Evolutionary conservation across 35 echinoderm and acorn worm species (phyloP).

Genomic region (Apostichopus japonicus): DNA sequence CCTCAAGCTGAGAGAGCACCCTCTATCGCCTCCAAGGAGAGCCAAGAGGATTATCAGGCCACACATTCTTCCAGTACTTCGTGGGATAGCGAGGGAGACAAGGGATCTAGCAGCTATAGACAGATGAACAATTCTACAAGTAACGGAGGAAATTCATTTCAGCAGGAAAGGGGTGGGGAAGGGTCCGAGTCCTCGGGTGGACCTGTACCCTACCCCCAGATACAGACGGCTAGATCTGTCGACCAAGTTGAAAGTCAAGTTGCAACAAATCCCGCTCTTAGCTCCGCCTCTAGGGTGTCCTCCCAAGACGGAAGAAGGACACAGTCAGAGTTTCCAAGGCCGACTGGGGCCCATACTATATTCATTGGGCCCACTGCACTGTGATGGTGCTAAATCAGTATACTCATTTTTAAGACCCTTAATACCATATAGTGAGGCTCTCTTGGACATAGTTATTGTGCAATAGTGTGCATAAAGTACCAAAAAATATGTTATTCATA

Average conservation of each 20-base stretch:
- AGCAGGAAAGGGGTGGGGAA: not conserved
- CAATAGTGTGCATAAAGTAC: constrained; percentile 34
- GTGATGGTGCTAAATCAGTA: not conserved
- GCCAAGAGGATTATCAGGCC: not conserved
- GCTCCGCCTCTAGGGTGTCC: not conserved
- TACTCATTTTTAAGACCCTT: not conserved
- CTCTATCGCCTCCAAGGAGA: constrained; percentile 36
- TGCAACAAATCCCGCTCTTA: not conserved
- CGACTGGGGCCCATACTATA: constrained; percentile 42
- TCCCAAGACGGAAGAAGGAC: constrained; percentile 5
- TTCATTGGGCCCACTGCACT: constrained; percentile 60
- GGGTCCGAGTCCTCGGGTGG: not conserved
- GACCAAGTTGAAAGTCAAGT: constrained; percentile 37
- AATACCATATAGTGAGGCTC: not conserved
- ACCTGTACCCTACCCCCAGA: not conserved
- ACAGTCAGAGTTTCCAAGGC: constrained; percentile 50
- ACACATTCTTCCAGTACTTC: constrained; percentile 34
- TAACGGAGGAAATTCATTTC: constrained; percentile 18
- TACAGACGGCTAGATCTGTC: constrained; percentile 44
- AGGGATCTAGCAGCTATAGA: not conserved
- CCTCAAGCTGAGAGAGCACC: constrained; percentile 56
- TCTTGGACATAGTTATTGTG: constrained; percentile 11
- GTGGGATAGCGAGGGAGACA: constrained; percentile 43
- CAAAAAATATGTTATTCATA: constrained; percentile 43
- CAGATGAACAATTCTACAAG: not conserved